These are phyloP conservation scores for Liasis olivaceus DNA, from an alignment of 2,797 vertebrate species.

Conservation along the genomic window DNA sequence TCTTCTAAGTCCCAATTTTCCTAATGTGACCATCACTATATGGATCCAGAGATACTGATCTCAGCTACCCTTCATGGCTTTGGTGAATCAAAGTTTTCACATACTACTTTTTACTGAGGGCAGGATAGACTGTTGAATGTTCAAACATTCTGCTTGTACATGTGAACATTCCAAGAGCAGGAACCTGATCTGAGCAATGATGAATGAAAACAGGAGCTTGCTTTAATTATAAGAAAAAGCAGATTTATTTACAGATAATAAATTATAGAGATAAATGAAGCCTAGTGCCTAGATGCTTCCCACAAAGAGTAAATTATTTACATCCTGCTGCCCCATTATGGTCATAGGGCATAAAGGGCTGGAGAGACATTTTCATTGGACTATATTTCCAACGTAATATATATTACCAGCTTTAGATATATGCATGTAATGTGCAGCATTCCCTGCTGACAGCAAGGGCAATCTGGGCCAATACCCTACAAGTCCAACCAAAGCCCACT, in stretches of 20 bases:
- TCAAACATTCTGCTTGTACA: not conserved
- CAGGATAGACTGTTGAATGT: not conserved
- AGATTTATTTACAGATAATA: not conserved
- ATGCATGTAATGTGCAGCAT: not conserved
- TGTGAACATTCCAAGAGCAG: not conserved
- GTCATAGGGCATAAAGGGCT: not conserved
- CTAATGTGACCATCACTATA: not conserved
- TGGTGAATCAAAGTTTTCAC: not conserved
- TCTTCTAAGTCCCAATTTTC: not conserved
- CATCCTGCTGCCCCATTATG: not conserved
- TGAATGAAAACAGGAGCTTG: not conserved
- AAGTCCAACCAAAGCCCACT: not conserved
- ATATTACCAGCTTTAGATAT: not conserved
- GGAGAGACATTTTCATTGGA: not conserved
- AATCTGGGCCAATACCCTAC: not conserved
- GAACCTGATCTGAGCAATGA: not conserved
- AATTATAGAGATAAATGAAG: not conserved
- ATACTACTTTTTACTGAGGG: not conserved
- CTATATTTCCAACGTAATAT: not conserved
- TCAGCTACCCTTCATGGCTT: not conserved
- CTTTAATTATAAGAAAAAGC: not conserved
- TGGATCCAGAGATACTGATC: not conserved
- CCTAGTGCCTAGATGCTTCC: no score
- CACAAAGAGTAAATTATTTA: not conserved
- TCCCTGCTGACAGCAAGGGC: not conserved